Evolutionary conservation across 2,797 vertebrate species (phyloP).

Genomic region (Pangasius macronema): DNA sequence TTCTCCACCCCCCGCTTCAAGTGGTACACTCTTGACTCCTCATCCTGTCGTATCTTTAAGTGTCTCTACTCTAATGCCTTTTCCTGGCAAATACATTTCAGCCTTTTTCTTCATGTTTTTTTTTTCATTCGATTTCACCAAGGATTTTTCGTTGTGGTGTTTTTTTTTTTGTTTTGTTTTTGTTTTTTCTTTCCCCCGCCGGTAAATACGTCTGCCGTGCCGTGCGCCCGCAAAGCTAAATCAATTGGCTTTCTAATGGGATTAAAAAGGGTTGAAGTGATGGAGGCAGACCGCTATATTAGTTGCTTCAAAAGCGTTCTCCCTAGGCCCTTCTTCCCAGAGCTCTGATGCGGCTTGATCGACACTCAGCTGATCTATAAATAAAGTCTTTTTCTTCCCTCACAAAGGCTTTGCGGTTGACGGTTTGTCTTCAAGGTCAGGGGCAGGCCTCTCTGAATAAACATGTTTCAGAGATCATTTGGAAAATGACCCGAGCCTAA

Average conservation of each 20-base stretch:
- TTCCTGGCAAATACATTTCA: constrained; percentile 46
- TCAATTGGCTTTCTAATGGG: constrained; percentile 81
- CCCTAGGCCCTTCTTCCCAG: constrained; percentile 58
- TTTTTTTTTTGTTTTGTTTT: background rate
- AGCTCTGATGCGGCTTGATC: constrained; percentile 82
- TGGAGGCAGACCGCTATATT: constrained; percentile 74
- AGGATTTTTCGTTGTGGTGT: constrained; percentile 39
- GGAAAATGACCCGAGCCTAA: constrained; percentile 80
- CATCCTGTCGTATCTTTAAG: constrained; percentile 40
- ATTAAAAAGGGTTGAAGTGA: constrained; percentile 73
- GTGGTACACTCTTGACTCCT: constrained; percentile 40
- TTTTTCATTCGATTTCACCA: constrained; percentile 42
- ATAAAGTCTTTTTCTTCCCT: constrained; percentile 83
- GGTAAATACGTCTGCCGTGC: constrained; percentile 39
- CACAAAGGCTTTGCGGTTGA: constrained; percentile 81
- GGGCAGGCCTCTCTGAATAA: constrained; percentile 81
- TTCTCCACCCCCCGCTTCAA: background rate
- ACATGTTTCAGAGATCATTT: constrained; percentile 84
- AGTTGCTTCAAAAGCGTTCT: constrained; percentile 72
- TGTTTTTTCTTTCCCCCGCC: background rate
- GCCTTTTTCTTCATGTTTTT: constrained; percentile 29
- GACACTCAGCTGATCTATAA: constrained; percentile 90
- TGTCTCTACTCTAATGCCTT: constrained; percentile 48
- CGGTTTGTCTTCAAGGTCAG: constrained; percentile 89
- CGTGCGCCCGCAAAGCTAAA: constrained; percentile 62